Percentiles rank a stretch among this genome's conserved stretches.
Conservation (phyloP, 2,797 vertebrate species). For the Setipinna tenuifilis region DNA sequence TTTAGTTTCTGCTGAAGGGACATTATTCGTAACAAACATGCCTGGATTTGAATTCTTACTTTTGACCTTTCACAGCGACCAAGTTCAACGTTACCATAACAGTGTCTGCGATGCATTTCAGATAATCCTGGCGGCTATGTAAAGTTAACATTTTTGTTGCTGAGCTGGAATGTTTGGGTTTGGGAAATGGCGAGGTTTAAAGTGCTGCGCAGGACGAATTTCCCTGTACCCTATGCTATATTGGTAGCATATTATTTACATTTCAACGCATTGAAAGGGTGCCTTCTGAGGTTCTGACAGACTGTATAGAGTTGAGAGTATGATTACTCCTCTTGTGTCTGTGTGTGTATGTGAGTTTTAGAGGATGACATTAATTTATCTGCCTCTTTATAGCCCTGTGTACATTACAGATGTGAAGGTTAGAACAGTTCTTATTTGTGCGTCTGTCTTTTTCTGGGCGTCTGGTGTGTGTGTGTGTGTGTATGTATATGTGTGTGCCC, state of each 20-base stretch:
- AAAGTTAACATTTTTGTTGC: background rate
- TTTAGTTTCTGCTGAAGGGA: background rate
- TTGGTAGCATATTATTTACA: background rate
- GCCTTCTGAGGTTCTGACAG: background rate
- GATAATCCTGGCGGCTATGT: background rate
- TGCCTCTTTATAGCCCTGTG: background rate
- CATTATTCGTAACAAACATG: background rate
- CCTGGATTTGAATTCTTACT: background rate
- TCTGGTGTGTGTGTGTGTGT: background rate
- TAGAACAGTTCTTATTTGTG: background rate
- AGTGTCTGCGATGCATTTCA: no score
- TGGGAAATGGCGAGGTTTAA: background rate
- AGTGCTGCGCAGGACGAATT: background rate
- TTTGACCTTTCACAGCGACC: constrained; percentile 8
- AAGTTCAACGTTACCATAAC: background rate
- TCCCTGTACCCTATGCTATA: background rate
- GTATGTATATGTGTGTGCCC: constrained; percentile 34
- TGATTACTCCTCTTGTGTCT: background rate
- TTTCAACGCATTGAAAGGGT: background rate
- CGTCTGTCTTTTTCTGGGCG: background rate
- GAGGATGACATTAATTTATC: background rate
- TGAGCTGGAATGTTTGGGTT: background rate
- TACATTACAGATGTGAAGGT: background rate
- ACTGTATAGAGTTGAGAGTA: background rate
- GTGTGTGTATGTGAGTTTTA: constrained; percentile 40